These are phyloP conservation scores for Phaetusa simplex DNA, from an alignment of 2,113 vertebrate genomes.

Conservation along the genomic window DNA sequence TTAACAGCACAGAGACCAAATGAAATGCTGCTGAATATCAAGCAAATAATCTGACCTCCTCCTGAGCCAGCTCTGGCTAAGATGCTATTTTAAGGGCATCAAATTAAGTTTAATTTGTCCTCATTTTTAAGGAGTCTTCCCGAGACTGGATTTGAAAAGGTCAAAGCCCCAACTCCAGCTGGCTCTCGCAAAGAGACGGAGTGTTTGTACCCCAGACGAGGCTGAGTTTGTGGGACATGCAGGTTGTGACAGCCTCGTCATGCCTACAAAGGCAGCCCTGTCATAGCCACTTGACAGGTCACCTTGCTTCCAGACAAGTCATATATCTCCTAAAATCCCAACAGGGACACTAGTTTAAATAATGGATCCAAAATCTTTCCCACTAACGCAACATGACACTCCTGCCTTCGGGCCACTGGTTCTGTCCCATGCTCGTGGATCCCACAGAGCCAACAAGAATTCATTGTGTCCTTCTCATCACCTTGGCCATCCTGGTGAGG, in stretches of 20 bases:
- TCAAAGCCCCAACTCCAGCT: neutral
- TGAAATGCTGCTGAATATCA: neutral
- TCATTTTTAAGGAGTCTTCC: neutral
- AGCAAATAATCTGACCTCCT: neutral
- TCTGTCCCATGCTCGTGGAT: neutral
- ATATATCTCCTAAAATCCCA: neutral
- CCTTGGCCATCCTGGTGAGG: no score
- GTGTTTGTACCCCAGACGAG: rapidly evolving
- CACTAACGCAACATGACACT: neutral
- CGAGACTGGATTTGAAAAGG: neutral
- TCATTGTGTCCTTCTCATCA: neutral
- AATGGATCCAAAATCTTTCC: neutral
- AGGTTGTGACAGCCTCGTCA: rapidly evolving
- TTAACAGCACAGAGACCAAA: neutral
- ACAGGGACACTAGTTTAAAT: neutral
- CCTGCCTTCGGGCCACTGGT: no score
- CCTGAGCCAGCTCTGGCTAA: neutral
- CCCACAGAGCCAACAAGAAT: neutral
- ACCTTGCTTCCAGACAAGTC: neutral
- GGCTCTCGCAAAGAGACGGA: rapidly evolving
- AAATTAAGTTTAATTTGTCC: neutral
- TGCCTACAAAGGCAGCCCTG: neutral
- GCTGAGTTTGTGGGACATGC: rapidly evolving
- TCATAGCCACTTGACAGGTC: neutral
- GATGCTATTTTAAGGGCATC: neutral